Evolutionary conservation across 2,888 invertebrate species (phyloP), one percentile per base, ranked within the genome.

Genomic region (Stratiomys singularior): DNA sequence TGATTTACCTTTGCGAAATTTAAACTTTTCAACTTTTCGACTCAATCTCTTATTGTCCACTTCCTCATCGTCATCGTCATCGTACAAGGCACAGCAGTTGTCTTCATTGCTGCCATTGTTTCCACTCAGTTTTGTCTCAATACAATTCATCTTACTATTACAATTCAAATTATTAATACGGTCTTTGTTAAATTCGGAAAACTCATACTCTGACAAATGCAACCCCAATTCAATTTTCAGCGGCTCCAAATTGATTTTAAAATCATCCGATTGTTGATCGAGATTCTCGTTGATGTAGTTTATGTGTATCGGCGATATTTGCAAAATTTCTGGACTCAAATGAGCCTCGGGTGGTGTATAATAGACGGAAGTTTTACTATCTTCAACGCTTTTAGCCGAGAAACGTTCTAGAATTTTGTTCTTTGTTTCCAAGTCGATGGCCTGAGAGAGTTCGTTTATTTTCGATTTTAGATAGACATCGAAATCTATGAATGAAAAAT

Each of bases 301-400:
- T 23, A 87, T 86, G 85, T 92, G 93, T 80, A 93, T 90, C 79
- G 83, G 85, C 28, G 87, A 83, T 27, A 84, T 84, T 79, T 89
- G 89, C 78, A 89, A 82, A 77, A 83, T 83, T 58, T 87, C 86
- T 30, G 88, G 89, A 74, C 89, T 89, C 80, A 91, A 44, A 21
- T 67, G 72, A 1, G 92, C 85, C 84, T 93, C 94, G 2, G 93
- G 93, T 13, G 95, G 95, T 67, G 95, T 95, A 87, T 94, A 95
- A 86, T 95, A 95, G 74, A 95, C 90, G 71, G 93, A 93, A 82
- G 91, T 88, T 84, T 90, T 91, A 86, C 93, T 93, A 81, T 92
- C 91, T 67, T 82, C 82, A 74, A 81, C 79, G 60, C 82, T 81
- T 77, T 81, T 82, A 0, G 81, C 76, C 64, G 85, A 84, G 80